Evolutionary conservation across 2,888 invertebrate genomes (phyloP), one percentile per base, ranked within the genome.

Genomic region (Sarcophaga rosellei): DNA sequence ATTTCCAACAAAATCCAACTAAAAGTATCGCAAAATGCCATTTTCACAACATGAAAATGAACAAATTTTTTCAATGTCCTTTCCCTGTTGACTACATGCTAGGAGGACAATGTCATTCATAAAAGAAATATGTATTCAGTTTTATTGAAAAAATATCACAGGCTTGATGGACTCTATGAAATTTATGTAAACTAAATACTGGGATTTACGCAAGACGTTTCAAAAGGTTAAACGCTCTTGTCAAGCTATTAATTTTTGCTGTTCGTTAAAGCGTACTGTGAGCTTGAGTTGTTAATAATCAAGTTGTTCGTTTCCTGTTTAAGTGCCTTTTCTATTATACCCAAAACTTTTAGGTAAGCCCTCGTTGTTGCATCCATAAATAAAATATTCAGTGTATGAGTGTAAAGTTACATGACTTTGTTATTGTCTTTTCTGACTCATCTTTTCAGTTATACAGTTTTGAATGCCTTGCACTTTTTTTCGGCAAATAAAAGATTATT

Each of bases 371-470:
- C 65, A 35, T 35, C 8, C 35, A 65, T 65, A 65, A 65, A n/a
- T 65, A 65, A 65, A 65, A 35, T 65, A 35, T 65, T 65, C 44
- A 44, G 35, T 65, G 44, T 65, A n/a, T n/a, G 35, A 35, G n/a
- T 35, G 35, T 65, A 20, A 6, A 65, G 35, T 8, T 35, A 65
- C 65, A 65, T 65, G 65, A 2, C 1, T 35, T 35, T 35, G 35
- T 35, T 35, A 6, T 35, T 35, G 35, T 6, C 6, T 65, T 65
- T 65, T 65, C 17, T n/a, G 4, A 17, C 63, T 25, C 23, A 25
- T 25, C 5, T 63, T 65, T 35, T 35, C 35, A 35, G 35, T 35
- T 35, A 10, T 35, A 10, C 35, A 35, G 35, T 35, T 65, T 35
- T 65, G 11, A 61, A 61, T 10, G 17, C 61, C 4, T 47, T 68